A percentile compares a stretch with the other conserved stretches of the same genome.
Evolutionary conservation across 2,888 invertebrate genomes (phyloP).

Genomic region (Serripes groenlandicus): DNA sequence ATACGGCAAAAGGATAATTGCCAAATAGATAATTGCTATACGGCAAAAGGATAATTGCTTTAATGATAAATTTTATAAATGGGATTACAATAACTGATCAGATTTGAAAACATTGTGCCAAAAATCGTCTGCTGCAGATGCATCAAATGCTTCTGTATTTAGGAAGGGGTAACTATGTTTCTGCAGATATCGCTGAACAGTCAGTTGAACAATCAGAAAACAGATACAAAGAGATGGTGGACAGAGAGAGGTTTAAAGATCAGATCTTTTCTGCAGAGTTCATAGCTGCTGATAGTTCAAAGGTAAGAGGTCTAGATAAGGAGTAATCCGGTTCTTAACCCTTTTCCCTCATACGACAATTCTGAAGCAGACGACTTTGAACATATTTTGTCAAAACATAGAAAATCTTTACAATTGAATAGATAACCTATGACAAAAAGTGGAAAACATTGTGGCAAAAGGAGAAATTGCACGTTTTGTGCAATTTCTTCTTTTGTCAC

Average conservation of each 20-base stretch:
- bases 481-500: neutral
- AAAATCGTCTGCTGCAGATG: no score
- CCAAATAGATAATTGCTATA: no score
- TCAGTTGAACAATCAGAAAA: conserved; percentile 96
- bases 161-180: no score
- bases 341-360: no score
- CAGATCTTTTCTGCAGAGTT: conserved; percentile 94
- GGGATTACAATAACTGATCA: no score
- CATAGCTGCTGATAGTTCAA: conserved; percentile 96
- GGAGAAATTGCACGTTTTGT: neutral
- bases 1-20: no score
- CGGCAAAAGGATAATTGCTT: no score
- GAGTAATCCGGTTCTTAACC: no score
- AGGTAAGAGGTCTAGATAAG: conserved; percentile 88
- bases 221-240: conserved; percentile 91
- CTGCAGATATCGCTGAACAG: conserved; percentile 96
- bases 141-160: no score
- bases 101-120: no score
- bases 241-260: conserved; percentile 83
- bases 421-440: neutral
- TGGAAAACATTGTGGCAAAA: neutral
- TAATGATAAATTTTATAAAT: no score
- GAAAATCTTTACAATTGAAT: neutral
- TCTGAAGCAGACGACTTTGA: no score
- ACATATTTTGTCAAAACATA: neutral